Percentiles rank a stretch among this genome's conserved stretches.
These are phyloP conservation scores for Rhagoletis pomonella DNA, from an alignment of 1,140 invertebrate species.

Conservation along the genomic window DNA sequence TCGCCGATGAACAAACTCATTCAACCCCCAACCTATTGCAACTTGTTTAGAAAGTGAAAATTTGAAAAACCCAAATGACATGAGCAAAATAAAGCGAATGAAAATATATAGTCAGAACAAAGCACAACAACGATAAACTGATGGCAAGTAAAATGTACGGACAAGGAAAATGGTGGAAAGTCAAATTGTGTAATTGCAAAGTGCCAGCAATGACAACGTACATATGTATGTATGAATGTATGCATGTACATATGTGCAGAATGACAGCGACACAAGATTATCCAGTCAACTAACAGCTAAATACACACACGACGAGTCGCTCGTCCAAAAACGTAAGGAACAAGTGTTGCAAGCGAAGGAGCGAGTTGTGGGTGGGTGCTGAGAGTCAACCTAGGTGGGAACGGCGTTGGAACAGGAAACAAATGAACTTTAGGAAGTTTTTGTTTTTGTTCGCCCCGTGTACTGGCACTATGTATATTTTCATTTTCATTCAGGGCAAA, in stretches of 20 bases:
- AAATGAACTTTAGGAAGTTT: background rate
- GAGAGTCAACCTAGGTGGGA: conserved; percentile 6
- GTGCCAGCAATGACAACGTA: background rate
- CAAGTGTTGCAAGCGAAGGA: background rate
- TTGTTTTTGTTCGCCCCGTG: background rate
- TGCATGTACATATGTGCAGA: background rate
- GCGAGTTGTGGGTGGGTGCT: conserved; percentile 35
- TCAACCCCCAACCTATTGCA: background rate
- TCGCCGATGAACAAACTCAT: background rate
- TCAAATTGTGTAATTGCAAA: background rate
- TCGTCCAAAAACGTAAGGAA: conserved; percentile 1
- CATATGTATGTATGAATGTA: no score
- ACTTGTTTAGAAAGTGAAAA: background rate
- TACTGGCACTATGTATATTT: background rate
- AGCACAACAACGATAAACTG: background rate
- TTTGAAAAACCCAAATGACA: background rate
- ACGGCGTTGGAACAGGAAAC: background rate
- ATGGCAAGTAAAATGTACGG: background rate
- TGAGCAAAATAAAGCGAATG: background rate
- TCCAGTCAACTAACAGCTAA: background rate
- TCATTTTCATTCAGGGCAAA: conserved; percentile 45
- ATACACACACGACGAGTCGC: background rate
- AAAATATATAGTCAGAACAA: background rate
- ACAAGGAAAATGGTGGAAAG: background rate
- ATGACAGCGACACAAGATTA: background rate